Evolutionary conservation across 1,140 invertebrate species (phyloP).

Genomic region (Trinorchestia longiramus): DNA sequence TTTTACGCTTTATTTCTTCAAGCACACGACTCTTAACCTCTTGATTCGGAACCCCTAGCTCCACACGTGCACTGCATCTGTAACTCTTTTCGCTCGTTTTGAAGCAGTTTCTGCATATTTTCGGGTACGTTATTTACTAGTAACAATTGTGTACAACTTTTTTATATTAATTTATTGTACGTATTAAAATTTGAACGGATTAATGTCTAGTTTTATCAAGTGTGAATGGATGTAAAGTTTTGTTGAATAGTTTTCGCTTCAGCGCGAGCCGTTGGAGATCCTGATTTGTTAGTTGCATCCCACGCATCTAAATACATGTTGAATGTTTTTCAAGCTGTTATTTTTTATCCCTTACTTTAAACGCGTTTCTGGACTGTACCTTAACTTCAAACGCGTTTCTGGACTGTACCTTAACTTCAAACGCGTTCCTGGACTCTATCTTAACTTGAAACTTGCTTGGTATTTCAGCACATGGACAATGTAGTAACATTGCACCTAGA

Average conservation of each 20-base stretch:
- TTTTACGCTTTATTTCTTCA: no score
- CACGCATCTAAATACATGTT: conserved; percentile 42
- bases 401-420: no score
- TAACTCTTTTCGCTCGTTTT: neutral
- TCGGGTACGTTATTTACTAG: neutral
- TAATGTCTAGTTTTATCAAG: conserved; percentile 18
- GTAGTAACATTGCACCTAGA: no score
- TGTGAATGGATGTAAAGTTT: conserved; percentile 24
- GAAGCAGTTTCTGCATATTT: neutral
- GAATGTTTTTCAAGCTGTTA: neutral
- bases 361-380: no score
- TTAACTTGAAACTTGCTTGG: no score
- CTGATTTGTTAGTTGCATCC: neutral
- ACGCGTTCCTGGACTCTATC: no score
- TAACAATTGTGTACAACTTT: neutral
- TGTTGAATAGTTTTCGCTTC: conserved; percentile 14
- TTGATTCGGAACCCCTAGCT: no score
- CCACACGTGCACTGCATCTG: neutral
- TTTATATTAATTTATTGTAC: conserved; percentile 37
- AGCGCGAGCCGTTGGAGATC: conserved; percentile 19
- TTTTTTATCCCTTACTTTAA: neutral
- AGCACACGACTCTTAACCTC: no score
- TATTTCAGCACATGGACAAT: no score
- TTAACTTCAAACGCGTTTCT: no score
- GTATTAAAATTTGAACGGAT: neutral